These are phyloP conservation scores for Tetramorium alpestre DNA, from an alignment of 1,140 invertebrate genomes.

Conservation along the genomic window DNA sequence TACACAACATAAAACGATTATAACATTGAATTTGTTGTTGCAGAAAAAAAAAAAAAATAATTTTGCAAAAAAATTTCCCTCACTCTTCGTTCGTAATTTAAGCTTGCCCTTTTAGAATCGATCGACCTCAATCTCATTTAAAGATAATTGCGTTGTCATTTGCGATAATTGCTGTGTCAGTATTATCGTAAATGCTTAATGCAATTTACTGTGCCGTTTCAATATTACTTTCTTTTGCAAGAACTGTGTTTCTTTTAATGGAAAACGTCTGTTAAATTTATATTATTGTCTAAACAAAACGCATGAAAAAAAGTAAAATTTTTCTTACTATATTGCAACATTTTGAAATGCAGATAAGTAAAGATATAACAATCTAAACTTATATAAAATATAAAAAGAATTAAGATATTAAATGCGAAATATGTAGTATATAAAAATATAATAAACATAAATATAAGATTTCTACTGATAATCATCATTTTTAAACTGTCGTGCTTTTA, in stretches of 20 bases:
- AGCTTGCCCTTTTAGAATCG: not conserved
- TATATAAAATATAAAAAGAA: not conserved
- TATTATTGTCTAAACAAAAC: not conserved
- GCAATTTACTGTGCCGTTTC: slow-evolving; percentile 3
- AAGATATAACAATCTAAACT: not conserved
- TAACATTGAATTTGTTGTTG: not conserved
- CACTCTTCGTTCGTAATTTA: not conserved
- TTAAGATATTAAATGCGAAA: not conserved
- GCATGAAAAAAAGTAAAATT: not conserved
- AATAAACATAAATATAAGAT: not conserved
- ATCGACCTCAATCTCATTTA: slow-evolving; percentile 37
- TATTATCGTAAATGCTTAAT: slow-evolving; percentile 29
- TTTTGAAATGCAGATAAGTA: not conserved
- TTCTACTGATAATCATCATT: not conserved
- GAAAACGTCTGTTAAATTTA: not conserved
- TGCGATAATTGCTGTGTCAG: not conserved
- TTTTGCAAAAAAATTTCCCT: not conserved
- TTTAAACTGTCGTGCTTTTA: not conserved
- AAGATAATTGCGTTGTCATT: slow-evolving; percentile 25
- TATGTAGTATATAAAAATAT: not conserved
- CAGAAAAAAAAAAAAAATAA: not conserved
- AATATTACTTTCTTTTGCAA: slow-evolving; percentile 14
- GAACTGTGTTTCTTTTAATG: not conserved
- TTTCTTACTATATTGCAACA: not conserved
- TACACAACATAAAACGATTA: not conserved